These are phyloP conservation scores for Otus scops DNA, from an alignment of 2,797 vertebrate species.

Conservation along the genomic window DNA sequence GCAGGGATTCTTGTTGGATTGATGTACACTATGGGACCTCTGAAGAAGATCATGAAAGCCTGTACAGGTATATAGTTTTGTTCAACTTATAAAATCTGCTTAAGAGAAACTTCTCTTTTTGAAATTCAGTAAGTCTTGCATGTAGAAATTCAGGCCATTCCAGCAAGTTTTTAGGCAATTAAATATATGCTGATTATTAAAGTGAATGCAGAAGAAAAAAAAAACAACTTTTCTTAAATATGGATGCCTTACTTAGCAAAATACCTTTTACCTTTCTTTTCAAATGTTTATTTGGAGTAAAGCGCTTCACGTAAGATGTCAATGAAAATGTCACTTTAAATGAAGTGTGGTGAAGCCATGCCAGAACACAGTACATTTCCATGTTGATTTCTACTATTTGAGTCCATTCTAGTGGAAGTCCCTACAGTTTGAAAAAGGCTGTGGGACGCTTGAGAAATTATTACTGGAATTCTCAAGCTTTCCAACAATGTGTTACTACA, in stretches of 20 bases:
- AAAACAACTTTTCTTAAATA: rapidly evolving
- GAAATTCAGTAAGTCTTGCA: neutral
- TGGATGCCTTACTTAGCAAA: neutral
- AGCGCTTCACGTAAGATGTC: neutral
- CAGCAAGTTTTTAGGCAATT: neutral
- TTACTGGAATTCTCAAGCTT: neutral
- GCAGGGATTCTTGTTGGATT: conserved; percentile 93
- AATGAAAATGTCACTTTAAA: neutral
- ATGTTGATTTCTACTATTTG: neutral
- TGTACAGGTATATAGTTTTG: conserved; percentile 79
- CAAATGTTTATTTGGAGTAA: neutral
- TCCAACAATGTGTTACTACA: neutral
- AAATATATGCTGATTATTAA: neutral
- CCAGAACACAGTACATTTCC: neutral
- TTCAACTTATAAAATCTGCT: neutral
- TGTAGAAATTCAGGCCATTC: neutral
- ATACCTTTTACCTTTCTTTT: neutral
- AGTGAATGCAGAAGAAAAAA: neutral
- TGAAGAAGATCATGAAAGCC: conserved; percentile 82
- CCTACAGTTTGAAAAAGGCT: neutral
- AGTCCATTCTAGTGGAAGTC: neutral
- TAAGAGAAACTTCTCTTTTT: neutral
- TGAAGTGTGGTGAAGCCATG: neutral
- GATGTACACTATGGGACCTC: conserved; percentile 87
- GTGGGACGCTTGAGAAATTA: neutral